Conservation (phyloP, 2,888 invertebrate species). For the Bibio marci region DNA sequence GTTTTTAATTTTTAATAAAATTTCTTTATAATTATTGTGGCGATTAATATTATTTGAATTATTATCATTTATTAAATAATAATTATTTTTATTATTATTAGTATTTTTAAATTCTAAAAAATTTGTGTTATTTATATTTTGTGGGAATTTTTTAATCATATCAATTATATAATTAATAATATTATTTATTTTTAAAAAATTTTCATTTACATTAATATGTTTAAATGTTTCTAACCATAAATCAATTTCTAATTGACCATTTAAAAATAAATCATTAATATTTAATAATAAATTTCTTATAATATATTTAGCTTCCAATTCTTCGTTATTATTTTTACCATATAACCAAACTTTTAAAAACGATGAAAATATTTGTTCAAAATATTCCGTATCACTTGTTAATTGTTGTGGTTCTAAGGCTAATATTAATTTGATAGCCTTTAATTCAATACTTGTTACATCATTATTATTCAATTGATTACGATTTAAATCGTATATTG, state of each 20-base stretch:
- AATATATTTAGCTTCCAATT: slow-evolving; percentile 35
- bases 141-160: background rate
- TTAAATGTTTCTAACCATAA: slow-evolving; percentile 40
- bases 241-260: slow-evolving; percentile 41
- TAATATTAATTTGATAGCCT: slow-evolving; percentile 25
- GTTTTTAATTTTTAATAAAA: too few species aligned
- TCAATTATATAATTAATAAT: slow-evolving; percentile 19
- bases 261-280: slow-evolving; percentile 41
- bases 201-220: slow-evolving; percentile 12
- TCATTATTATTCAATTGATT: slow-evolving; percentile 9
- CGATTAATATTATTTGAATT: too few species aligned
- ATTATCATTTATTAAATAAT: too few species aligned
- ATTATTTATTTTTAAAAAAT: slow-evolving; percentile 12
- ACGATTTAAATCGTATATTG: slow-evolving; percentile 17
- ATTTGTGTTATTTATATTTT: too few species aligned
- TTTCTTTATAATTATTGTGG: too few species aligned
- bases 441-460: slow-evolving; percentile 21
- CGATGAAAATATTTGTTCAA: slow-evolving; percentile 36
- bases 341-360: slow-evolving; percentile 35
- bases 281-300: slow-evolving; percentile 40
- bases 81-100: too few species aligned
- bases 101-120: too few species aligned
- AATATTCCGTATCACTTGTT: slow-evolving; percentile 34
- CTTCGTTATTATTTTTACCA: slow-evolving; percentile 19
- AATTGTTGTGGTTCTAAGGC: slow-evolving; percentile 32